phyloP scores from a whole-genome alignment of 2,797 vertebrate genomes.

The Centropyge bicolor region DNA sequence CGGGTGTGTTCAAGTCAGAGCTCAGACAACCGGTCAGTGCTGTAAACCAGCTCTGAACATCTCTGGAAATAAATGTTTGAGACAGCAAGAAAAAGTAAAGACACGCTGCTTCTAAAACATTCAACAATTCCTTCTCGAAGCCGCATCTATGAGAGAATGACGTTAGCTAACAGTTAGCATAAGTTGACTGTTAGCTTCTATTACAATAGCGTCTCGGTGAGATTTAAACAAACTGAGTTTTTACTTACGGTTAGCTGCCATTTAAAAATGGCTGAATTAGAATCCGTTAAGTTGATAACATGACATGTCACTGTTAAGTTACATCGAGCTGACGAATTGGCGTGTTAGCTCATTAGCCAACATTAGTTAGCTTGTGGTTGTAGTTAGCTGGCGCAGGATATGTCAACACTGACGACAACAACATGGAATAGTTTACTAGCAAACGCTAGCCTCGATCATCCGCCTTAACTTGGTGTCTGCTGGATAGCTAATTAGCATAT shows the following conservation, averaged over 20 bases:
- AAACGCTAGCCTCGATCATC: conserved; percentile 17
- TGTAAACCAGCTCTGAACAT: conserved; percentile 64
- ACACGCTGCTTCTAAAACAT: neutral
- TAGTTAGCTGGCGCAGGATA: conserved; percentile 18
- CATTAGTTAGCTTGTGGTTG: conserved; percentile 6
- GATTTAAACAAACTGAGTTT: neutral
- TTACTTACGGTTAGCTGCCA: neutral
- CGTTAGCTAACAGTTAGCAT: neutral
- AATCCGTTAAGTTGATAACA: accelerated
- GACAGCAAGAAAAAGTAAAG: neutral
- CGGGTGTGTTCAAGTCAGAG: conserved; percentile 56
- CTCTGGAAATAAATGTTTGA: conserved; percentile 40
- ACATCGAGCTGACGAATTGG: neutral
- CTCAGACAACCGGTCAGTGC: conserved; percentile 51
- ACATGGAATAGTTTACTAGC: conserved; percentile 32
- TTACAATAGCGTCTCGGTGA: neutral
- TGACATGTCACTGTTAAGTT: neutral
- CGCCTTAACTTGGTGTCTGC: neutral
- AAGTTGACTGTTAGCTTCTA: neutral
- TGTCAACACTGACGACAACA: conserved; percentile 58
- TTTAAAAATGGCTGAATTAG: neutral
- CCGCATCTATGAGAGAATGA: neutral
- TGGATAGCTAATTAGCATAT: neutral
- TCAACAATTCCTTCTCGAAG: neutral
- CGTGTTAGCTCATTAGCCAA: neutral